A percentile compares a stretch with the other conserved stretches of the same genome.
Conservation (phyloP, 2,797 vertebrate species). For the Taeniopygia guttata region DNA sequence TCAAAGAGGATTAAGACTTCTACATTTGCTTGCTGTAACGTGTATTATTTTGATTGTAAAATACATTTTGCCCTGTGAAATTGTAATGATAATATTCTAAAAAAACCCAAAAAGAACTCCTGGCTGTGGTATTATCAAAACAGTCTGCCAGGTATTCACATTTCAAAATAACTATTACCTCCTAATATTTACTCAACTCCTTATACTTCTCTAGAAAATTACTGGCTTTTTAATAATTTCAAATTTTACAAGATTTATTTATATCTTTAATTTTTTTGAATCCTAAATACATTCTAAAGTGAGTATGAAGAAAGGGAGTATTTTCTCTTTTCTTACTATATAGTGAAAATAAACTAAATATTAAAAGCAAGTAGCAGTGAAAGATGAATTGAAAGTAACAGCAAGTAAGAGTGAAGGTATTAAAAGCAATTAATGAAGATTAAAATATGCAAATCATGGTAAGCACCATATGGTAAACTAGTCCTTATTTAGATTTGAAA, state of each 20-base stretch:
- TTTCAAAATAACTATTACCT: not conserved
- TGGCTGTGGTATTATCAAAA: not conserved
- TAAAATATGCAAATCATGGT: constrained; percentile 51
- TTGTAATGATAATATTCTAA: not conserved
- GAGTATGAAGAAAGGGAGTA: not conserved
- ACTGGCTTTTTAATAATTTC: not conserved
- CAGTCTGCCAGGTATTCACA: not conserved
- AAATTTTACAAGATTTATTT: not conserved
- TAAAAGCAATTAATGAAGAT: constrained; percentile 64
- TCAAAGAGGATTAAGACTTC: not conserved
- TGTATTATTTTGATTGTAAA: not conserved
- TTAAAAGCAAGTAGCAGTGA: not conserved
- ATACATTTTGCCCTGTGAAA: not conserved
- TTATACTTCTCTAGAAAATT: not conserved
- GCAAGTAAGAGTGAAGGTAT: constrained; percentile 28
- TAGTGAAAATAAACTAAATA: not conserved
- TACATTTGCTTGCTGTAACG: not conserved
- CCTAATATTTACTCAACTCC: not conserved
- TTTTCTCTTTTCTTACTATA: not conserved
- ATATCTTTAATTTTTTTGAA: constrained; percentile 17
- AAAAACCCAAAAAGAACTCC: not conserved
- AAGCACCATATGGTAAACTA: constrained; percentile 52
- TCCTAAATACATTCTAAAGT: not conserved
- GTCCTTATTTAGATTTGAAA: constrained; percentile 45
- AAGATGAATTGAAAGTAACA: constrained; percentile 32